phyloP scores from a whole-genome alignment of 2,113 vertebrate species.

The Cyanistes caeruleus region DNA sequence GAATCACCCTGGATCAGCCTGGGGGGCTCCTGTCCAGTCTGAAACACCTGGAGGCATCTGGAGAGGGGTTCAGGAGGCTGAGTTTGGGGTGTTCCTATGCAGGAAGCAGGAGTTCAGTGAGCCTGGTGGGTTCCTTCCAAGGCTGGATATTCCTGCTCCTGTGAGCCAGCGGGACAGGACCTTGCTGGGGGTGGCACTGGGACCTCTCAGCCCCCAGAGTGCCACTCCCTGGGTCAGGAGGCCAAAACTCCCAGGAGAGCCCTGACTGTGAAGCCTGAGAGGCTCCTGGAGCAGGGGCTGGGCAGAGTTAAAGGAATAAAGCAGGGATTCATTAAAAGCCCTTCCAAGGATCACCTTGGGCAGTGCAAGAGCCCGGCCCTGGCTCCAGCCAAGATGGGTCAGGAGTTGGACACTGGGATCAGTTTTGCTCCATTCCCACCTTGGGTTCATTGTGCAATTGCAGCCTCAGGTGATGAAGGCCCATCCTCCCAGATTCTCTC shows the following conservation, averaged over 20 bases:
- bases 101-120: background rate
- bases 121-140: background rate
- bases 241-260: background rate
- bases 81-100: background rate
- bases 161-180: background rate
- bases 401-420: too few relatives aligned
- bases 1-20: background rate
- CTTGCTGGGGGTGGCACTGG: background rate
- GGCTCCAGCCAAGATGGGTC: too few relatives aligned
- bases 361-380: too few relatives aligned
- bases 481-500: too few relatives aligned
- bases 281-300: too few relatives aligned
- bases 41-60: background rate
- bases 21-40: background rate
- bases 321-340: too few relatives aligned
- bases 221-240: fast-evolving
- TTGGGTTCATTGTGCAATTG: too few relatives aligned
- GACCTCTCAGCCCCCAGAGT: too few relatives aligned
- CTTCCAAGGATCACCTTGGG: too few relatives aligned
- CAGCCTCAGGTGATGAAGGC: too few relatives aligned
- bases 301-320: too few relatives aligned
- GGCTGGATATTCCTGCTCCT: background rate
- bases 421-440: too few relatives aligned
- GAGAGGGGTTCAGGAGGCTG: background rate
- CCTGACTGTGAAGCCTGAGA: background rate